These are phyloP conservation scores for Drosophila parabipectinata DNA, from an alignment of 1,140 invertebrate genomes.

Conservation along the genomic window DNA sequence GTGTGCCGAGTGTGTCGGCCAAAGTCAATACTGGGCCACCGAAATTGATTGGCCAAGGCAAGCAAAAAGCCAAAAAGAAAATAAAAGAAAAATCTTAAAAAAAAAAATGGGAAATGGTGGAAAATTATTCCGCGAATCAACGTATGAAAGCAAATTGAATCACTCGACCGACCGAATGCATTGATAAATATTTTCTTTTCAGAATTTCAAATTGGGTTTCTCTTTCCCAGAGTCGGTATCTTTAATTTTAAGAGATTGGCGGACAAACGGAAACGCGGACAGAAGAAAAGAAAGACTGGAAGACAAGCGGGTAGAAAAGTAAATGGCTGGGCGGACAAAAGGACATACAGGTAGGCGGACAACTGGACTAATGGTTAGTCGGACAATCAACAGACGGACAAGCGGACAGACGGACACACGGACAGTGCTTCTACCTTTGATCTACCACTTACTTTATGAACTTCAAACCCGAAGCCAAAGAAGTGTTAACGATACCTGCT, in stretches of 20 bases:
- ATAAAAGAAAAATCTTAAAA: not conserved
- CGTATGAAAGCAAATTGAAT: constrained; percentile 23
- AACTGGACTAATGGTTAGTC: too few species aligned
- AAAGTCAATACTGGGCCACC: constrained; percentile 29
- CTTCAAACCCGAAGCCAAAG: not conserved
- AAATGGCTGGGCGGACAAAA: too few species aligned
- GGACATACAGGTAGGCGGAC: too few species aligned
- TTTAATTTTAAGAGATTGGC: too few species aligned
- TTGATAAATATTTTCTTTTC: constrained; percentile 6
- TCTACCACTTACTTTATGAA: too few species aligned
- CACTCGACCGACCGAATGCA: not conserved
- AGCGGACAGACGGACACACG: too few species aligned
- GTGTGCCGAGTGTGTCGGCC: not conserved
- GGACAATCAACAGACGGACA: too few species aligned
- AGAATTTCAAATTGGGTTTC: not conserved
- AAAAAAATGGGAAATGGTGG: not conserved
- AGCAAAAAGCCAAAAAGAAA: constrained; percentile 4
- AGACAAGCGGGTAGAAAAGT: too few species aligned
- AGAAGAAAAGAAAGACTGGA: too few species aligned
- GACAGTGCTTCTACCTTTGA: too few species aligned
- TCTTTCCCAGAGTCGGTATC: too few species aligned
- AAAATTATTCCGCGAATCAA: constrained; percentile 11
- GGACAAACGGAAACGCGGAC: too few species aligned
- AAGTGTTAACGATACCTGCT: not conserved
- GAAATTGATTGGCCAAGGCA: constrained; percentile 16